Conservation (phyloP, 2,888 invertebrate genomes). For the Aphidius colemani region DNA sequence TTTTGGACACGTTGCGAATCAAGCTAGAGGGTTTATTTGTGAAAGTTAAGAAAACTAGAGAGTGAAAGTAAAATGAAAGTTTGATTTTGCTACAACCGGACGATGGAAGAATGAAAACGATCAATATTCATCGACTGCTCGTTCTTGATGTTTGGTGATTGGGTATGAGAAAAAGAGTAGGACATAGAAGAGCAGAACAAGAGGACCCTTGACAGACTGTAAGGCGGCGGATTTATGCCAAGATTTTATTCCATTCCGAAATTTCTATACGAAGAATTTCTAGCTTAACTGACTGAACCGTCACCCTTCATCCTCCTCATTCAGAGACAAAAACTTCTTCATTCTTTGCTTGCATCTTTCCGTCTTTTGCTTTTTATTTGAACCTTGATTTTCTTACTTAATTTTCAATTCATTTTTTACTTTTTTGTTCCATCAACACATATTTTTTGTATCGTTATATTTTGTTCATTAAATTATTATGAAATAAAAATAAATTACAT, state of each 20-base stretch:
- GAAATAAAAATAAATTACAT: too few species aligned
- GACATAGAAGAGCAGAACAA: slow-evolving; percentile 33
- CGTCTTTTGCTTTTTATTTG: slow-evolving; percentile 6
- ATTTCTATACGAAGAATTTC: slow-evolving; percentile 1
- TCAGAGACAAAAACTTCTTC: slow-evolving; percentile 1
- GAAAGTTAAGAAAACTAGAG: slow-evolving; percentile 8
- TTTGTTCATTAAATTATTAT: too few species aligned
- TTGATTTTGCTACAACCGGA: slow-evolving; percentile 27
- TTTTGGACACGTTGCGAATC: slow-evolving; percentile 24
- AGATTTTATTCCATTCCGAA: slow-evolving; percentile 45
- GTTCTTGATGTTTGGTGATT: slow-evolving; percentile 28
- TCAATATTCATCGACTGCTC: slow-evolving; percentile 57
- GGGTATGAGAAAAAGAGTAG: slow-evolving; percentile 24
- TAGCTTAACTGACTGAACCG: not conserved
- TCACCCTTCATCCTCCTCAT: slow-evolving; percentile 6
- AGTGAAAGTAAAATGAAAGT: slow-evolving; percentile 12
- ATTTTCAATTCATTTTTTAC: not conserved
- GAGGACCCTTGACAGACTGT: slow-evolving; percentile 29
- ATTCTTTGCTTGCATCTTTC: slow-evolving; percentile 1
- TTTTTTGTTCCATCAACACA: not conserved
- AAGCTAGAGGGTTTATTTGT: slow-evolving; percentile 8
- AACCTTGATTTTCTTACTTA: slow-evolving; percentile 4
- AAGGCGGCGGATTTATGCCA: slow-evolving; percentile 55
- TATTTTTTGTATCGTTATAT: too few species aligned
- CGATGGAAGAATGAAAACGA: slow-evolving; percentile 50